Percentiles rank a stretch among this genome's conserved stretches.
These are phyloP conservation scores for Mohoua ochrocephala DNA, from an alignment of 2,113 vertebrate species.

Conservation along the genomic window DNA sequence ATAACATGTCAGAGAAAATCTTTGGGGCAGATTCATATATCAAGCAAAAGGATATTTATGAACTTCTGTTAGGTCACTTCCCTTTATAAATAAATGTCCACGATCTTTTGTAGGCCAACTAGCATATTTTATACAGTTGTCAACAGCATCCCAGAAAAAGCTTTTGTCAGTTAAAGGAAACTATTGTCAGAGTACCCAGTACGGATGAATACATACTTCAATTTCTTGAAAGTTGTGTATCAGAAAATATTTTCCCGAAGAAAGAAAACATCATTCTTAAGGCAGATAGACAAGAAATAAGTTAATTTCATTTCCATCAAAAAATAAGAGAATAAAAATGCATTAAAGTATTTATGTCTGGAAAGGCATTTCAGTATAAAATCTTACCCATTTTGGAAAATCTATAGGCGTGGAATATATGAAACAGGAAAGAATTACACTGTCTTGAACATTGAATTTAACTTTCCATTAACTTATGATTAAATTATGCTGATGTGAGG, in stretches of 20 bases:
- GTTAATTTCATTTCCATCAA: not conserved
- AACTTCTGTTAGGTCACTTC: not conserved
- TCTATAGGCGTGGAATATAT: slow-evolving; percentile 25
- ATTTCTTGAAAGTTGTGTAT: not conserved
- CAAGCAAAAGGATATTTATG: not conserved
- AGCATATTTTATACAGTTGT: not conserved
- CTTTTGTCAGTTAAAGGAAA: not conserved
- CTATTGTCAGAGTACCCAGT: not conserved
- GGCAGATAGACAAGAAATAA: slow-evolving; percentile 16
- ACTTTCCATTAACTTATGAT: slow-evolving; percentile 69
- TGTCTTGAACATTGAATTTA: slow-evolving; percentile 57
- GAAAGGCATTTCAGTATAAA: slow-evolving; percentile 40
- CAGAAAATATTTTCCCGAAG: slow-evolving; percentile 28
- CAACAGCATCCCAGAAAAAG: not conserved
- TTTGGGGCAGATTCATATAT: not conserved
- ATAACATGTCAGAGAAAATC: not conserved
- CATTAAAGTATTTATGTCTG: not conserved
- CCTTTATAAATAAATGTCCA: not conserved
- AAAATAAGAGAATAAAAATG: slow-evolving; percentile 34
- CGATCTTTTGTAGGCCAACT: not conserved
- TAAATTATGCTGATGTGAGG: slow-evolving; percentile 68
- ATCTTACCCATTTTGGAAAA: slow-evolving; percentile 51
- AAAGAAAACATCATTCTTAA: not conserved
- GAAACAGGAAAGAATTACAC: slow-evolving; percentile 21
- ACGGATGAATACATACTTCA: not conserved